Conservation (phyloP, 2,113 vertebrate species). For the Puffinus mauretanicus region DNA sequence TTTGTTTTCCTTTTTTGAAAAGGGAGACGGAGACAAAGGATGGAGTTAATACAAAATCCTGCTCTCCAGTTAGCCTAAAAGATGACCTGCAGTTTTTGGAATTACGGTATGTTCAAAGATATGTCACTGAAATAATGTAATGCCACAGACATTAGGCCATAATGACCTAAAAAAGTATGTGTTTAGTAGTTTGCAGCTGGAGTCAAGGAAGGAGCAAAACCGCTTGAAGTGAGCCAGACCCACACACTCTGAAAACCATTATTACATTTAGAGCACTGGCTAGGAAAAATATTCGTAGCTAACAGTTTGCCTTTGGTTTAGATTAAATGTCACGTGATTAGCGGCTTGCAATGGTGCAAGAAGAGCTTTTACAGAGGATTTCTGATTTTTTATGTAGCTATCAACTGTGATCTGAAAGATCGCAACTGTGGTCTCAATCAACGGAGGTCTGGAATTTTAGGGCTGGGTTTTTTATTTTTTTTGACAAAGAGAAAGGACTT, state of each 20-base stretch:
- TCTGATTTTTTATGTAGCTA: not conserved
- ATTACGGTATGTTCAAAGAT: slow-evolving; percentile 78
- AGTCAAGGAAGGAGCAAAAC: slow-evolving; percentile 67
- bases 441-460: not conserved
- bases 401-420: not conserved
- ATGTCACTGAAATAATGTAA: slow-evolving; percentile 79
- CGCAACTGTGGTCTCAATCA: not conserved
- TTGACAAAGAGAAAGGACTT: not conserved
- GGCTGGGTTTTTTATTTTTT: not conserved
- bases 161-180: slow-evolving; percentile 81
- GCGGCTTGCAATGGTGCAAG: not conserved
- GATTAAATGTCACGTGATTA: slow-evolving; percentile 3
- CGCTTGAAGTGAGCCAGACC: slow-evolving; percentile 74
- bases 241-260: slow-evolving; percentile 57
- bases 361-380: not conserved
- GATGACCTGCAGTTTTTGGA: slow-evolving; percentile 72
- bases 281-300: slow-evolving; percentile 11
- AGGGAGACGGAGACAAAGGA: not conserved
- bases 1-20: not conserved
- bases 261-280: slow-evolving; percentile 25
- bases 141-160: slow-evolving; percentile 77
- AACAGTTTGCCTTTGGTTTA: slow-evolving; percentile 21
- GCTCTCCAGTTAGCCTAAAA: slow-evolving; percentile 51
- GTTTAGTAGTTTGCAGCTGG: slow-evolving; percentile 81
- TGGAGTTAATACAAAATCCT: slow-evolving; percentile 58